Percentiles rank a stretch among this genome's conserved stretches.
phyloP scores from a whole-genome alignment of 2,888 invertebrate species.

The Auanema sp. region DNA sequence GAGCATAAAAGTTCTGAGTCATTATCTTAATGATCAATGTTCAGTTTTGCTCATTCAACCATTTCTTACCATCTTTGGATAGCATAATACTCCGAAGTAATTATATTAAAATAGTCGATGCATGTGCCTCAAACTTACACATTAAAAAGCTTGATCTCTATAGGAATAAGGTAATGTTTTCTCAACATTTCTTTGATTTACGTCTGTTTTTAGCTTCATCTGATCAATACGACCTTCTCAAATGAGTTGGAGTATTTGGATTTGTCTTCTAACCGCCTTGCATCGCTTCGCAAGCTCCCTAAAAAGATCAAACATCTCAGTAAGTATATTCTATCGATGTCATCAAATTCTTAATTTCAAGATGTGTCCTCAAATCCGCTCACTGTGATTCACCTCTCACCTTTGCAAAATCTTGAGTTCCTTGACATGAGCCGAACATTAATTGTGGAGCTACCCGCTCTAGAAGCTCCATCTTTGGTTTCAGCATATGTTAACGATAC shows the following conservation, averaged over 20 bases:
- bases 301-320: neutral
- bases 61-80: too few species aligned
- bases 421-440: constrained; percentile 2
- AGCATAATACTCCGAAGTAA: too few species aligned
- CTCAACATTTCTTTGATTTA: neutral
- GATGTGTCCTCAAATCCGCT: neutral
- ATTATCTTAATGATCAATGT: neutral
- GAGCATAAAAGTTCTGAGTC: neutral
- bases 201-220: neutral
- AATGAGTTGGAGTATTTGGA: constrained; percentile 8
- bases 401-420: neutral
- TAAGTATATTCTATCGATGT: neutral
- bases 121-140: too few species aligned
- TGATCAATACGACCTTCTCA: neutral
- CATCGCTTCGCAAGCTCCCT: neutral
- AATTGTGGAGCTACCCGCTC: neutral
- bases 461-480: neutral
- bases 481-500: neutral
- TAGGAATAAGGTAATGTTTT: neutral
- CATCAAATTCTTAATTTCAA: neutral
- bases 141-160: neutral
- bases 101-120: too few species aligned
- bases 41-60: neutral
- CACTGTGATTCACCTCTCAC: neutral
- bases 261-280: constrained; percentile 1